A percentile compares a stretch with the other conserved stretches of the same genome.
phyloP scores from a whole-genome alignment of 2,888 invertebrate species.

The Macrosiphum euphorbiae region DNA sequence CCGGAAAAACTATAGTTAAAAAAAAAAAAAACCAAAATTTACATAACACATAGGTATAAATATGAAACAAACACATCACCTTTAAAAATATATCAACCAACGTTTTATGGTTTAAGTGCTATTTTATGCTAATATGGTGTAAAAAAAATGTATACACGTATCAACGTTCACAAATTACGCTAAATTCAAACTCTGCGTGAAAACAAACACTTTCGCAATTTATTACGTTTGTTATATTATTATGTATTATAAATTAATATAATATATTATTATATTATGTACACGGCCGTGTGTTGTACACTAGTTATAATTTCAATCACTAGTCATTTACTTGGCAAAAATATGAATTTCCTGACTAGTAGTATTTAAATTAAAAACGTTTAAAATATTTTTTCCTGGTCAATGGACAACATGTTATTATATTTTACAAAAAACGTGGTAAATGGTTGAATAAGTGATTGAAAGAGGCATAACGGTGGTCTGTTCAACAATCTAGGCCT shows the following conservation, averaged over 20 bases:
- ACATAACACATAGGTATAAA: background rate
- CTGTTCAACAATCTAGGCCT: no score
- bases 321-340: background rate
- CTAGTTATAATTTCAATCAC: background rate
- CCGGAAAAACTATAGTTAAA: background rate
- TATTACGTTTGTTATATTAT: constrained; percentile 2
- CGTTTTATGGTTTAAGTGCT: background rate
- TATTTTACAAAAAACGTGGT: no score
- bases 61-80: background rate
- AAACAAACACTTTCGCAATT: constrained; percentile 1
- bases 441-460: no score
- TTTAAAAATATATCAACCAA: background rate
- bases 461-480: no score
- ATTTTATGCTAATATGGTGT: constrained; percentile 9
- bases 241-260: background rate
- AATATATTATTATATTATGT: background rate
- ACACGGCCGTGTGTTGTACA: background rate
- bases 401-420: no score
- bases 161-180: background rate
- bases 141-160: background rate
- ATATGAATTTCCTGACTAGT: background rate
- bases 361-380: background rate
- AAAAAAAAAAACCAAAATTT: background rate
- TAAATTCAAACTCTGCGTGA: constrained; percentile 1
- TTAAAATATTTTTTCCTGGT: background rate